Conservation (phyloP, 2,888 invertebrate genomes). For the Trisateles emortualis region DNA sequence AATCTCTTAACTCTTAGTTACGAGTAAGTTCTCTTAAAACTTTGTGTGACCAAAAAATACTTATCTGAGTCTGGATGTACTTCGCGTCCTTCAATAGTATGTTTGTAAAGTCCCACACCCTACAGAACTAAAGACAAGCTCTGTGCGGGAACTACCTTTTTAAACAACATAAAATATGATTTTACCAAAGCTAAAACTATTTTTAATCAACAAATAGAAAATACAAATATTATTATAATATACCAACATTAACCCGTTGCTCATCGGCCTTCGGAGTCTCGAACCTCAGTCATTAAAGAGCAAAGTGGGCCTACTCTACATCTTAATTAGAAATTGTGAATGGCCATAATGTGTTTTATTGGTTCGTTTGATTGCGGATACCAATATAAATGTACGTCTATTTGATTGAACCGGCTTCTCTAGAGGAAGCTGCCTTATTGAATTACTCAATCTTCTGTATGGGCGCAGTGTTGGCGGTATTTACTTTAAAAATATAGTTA, state of each 20-base stretch:
- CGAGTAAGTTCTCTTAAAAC: no score
- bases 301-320: conserved; percentile 31
- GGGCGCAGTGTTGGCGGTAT: conserved; percentile 24
- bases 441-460: conserved; percentile 47
- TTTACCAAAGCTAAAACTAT: background rate
- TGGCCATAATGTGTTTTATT: conserved; percentile 62
- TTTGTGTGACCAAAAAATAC: no score
- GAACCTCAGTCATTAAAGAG: conserved; percentile 22
- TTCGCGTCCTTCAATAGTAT: no score
- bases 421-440: conserved; percentile 54
- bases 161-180: no score
- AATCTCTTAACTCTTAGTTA: no score
- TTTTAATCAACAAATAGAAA: conserved; percentile 1
- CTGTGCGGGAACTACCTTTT: no score
- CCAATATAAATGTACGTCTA: conserved; percentile 52
- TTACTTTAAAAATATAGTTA: background rate
- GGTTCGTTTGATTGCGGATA: conserved; percentile 59
- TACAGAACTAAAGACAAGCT: no score
- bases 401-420: conserved; percentile 58
- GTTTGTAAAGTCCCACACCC: no score
- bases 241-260: conserved; percentile 4
- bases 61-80: no score
- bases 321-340: conserved; percentile 63
- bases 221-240: conserved; percentile 10
- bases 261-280: conserved; percentile 17